Evolutionary conservation across 2,797 vertebrate species (phyloP).

Genomic region (Myiotriccus ornatus): DNA sequence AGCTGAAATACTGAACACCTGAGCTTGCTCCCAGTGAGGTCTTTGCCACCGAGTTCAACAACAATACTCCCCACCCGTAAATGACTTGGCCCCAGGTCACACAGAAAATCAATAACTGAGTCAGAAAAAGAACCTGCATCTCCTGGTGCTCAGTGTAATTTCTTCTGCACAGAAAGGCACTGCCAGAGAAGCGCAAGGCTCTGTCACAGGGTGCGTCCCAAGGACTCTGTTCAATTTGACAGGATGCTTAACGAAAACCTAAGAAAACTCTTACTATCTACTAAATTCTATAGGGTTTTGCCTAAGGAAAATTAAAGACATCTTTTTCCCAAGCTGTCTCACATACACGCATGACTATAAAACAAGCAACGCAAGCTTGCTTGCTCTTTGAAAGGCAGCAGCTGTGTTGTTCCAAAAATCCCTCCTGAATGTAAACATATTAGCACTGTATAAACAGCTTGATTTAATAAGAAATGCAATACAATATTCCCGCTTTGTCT

Average conservation of each 20-base stretch:
- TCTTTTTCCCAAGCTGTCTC: slow-evolving; percentile 55
- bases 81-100: slow-evolving; percentile 26
- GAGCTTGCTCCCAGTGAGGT: background rate
- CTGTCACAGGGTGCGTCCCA: background rate
- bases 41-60: background rate
- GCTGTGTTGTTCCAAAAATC: slow-evolving; percentile 66
- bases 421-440: slow-evolving; percentile 70
- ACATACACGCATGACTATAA: slow-evolving; percentile 1
- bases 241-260: background rate
- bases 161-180: background rate
- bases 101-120: background rate
- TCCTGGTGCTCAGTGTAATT: background rate
- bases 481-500: slow-evolving; percentile 57
- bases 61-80: background rate
- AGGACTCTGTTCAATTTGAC: background rate
- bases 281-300: slow-evolving; percentile 29
- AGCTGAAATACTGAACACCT: slow-evolving; percentile 13
- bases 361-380: background rate
- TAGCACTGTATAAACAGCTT: slow-evolving; percentile 71
- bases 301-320: slow-evolving; percentile 39
- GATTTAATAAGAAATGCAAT: slow-evolving; percentile 67
- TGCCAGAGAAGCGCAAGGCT: background rate
- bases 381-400: slow-evolving; percentile 59
- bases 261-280: background rate
- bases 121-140: background rate